A percentile compares a stretch with the other conserved stretches of the same genome.
phyloP scores from a whole-genome alignment of 2,888 invertebrate species.

The Sycophila texana region DNA sequence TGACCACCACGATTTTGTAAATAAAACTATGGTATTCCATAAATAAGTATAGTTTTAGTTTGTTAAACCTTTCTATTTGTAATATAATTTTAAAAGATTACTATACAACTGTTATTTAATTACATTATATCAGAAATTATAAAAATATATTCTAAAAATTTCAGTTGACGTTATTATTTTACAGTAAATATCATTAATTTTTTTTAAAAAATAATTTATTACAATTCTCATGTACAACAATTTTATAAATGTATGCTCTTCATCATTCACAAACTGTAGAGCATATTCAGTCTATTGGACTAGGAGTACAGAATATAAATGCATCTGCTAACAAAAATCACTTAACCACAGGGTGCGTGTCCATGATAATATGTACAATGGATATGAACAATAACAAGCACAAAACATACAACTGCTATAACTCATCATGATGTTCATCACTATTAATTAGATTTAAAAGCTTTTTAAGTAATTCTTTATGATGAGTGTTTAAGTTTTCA shows the following conservation, averaged over 20 bases:
- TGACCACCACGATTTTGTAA: slow-evolving; percentile 65
- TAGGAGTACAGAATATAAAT: slow-evolving; percentile 40
- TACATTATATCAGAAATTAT: too few relatives aligned
- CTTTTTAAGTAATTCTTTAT: slow-evolving; percentile 33
- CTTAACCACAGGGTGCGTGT: not conserved
- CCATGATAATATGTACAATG: slow-evolving; percentile 47
- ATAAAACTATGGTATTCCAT: slow-evolving; percentile 61
- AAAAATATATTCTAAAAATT: too few relatives aligned
- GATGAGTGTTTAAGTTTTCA: slow-evolving; percentile 27
- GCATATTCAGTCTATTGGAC: slow-evolving; percentile 45
- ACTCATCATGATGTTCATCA: slow-evolving; percentile 47
- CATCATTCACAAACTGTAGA: slow-evolving; percentile 17
- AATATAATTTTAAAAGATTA: too few relatives aligned
- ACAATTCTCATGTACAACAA: slow-evolving; percentile 30
- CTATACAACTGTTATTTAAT: too few relatives aligned
- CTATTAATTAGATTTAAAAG: slow-evolving; percentile 24
- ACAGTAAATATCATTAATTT: not conserved
- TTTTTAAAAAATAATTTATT: slow-evolving; percentile 55
- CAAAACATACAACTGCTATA: slow-evolving; percentile 33
- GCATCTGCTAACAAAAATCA: slow-evolving; percentile 33
- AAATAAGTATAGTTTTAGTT: not conserved
- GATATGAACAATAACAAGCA: slow-evolving; percentile 29
- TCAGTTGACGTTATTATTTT: too few relatives aligned
- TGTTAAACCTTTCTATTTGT: not conserved
- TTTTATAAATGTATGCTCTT: slow-evolving; percentile 31